phyloP scores from a whole-genome alignment of 2,797 vertebrate genomes.

The Coracias cyanogaster region DNA sequence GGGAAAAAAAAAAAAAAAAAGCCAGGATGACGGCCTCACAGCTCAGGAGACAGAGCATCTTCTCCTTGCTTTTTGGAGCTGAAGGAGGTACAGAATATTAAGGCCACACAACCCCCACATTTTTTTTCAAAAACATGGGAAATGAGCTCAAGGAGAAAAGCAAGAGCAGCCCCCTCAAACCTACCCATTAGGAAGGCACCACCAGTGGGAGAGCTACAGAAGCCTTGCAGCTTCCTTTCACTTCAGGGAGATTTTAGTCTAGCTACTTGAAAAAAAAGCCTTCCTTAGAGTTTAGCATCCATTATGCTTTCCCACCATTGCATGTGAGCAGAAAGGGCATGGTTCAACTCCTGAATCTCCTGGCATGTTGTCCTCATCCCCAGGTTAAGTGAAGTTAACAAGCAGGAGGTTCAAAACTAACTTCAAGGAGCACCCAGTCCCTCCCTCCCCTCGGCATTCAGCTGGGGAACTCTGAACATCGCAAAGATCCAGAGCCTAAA shows the following conservation, averaged over 20 bases:
- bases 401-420: background rate
- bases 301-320: background rate
- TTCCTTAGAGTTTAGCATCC: background rate
- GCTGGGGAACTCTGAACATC: background rate
- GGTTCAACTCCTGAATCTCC: background rate
- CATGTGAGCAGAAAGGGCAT: background rate
- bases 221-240: background rate
- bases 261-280: background rate
- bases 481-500: background rate
- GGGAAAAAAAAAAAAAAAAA: background rate
- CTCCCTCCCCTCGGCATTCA: fast-evolving
- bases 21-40: background rate
- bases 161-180: background rate
- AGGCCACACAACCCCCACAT: background rate
- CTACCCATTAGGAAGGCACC: background rate
- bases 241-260: background rate
- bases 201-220: background rate
- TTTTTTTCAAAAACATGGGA: background rate
- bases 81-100: background rate
- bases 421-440: background rate
- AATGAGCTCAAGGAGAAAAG: background rate
- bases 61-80: background rate
- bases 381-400: background rate
- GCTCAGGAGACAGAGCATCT: background rate
- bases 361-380: fast-evolving